Evolutionary conservation across 1,140 invertebrate species (phyloP), one percentile per base, ranked within the genome.

Genomic region (Pentalonia nigronervosa): DNA sequence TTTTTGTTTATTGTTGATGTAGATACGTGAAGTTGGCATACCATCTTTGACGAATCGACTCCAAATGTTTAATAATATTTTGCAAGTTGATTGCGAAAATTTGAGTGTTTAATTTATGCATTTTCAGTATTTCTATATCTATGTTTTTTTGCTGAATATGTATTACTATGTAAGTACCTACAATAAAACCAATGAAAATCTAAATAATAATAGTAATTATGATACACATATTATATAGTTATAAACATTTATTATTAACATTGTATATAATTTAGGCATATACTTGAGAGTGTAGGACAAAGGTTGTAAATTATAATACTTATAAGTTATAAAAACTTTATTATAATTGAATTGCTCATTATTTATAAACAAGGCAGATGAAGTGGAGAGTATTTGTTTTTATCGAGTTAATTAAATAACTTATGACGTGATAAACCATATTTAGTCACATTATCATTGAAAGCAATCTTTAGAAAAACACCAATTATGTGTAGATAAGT

Each of bases 321-420:
- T 67, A 67, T n/a, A 67, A 17, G 30, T 67, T 67, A 67, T 67
- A 76, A 76, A 76, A 76, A 76, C 17, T 76, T 76, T 34, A 76
- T 76, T 76, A 17, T 76, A 7, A n/a, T 76, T 76, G n/a, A 76
- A 76, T 76, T 76, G 60, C 30, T 14, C 60, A 76, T 76, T 76
- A 76, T 76, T 76, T 76, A 76, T 76, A 17, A 76, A n/a, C 60
- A 76, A 76, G 30, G 4, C 30, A 53, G n/a, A 76, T 76, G 14
- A n/a, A n/a, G 60, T 76, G 60, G 14, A 76, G 30, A 76, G 30
- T 76, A 76, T 76, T n/a, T n/a, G n/a, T 34, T 76, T n/a, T n/a
- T 76, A 76, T 76, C 60, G 60, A n/a, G 60, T 76, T 76, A n/a
- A 76, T 76, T n/a, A 76, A 76, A n/a, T 76, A n/a, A 76, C 60